Base-by-base conservation (phyloP, 2,113 vertebrate genomes). In the Ageneiosus marmoratus region DNA sequence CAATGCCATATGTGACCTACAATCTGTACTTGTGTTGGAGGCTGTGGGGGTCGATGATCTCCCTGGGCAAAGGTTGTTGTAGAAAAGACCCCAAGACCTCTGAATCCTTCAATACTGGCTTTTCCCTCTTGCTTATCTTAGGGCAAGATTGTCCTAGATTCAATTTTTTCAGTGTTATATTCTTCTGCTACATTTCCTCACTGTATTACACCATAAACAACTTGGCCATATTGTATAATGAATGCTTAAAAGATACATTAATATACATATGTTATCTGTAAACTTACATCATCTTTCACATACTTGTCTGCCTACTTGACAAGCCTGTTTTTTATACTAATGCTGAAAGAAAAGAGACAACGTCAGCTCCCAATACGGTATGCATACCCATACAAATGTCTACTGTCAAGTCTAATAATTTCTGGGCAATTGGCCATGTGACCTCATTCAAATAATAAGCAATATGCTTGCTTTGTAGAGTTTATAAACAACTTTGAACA, bases 1-100 rank as follows among this genome's bases (percentile, higher is more conserved):
- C 88, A 88, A 89, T 93, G 91, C 92, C 94, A 94, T 93, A 93
- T 94, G 94, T 93, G 93, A 94, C 93, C 93, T 93, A 93, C 92
- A 94, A 94, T 93, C 91, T 90, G 91, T 81, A 89, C 91, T 88
- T 89, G 88, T 87, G 86, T 86, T 53, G 86, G 85, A 90, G 90
- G 85, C 84, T 83, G 90, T 84, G 91, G 89, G 72, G 92, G 92
- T 94, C 91, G 92, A 88, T n/a, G 86, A 92, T 93, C 92, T 94
- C 91, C 88, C 85, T 84, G 88, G 91, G 93, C 93, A 93, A 90
- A 92, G 90, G 92, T 93, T 94, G 88, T 91, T 88, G 94, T 94
- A 92, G 94, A 88, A 94, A 94, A 92, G 91, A 94, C 93, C 93
- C 89, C 92, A 92, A 91, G 91, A 94, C 92, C 93, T 89, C 92